Evolutionary conservation across 1,140 invertebrate genomes (phyloP).

Genomic region (Thalassaphorura encarpata): DNA sequence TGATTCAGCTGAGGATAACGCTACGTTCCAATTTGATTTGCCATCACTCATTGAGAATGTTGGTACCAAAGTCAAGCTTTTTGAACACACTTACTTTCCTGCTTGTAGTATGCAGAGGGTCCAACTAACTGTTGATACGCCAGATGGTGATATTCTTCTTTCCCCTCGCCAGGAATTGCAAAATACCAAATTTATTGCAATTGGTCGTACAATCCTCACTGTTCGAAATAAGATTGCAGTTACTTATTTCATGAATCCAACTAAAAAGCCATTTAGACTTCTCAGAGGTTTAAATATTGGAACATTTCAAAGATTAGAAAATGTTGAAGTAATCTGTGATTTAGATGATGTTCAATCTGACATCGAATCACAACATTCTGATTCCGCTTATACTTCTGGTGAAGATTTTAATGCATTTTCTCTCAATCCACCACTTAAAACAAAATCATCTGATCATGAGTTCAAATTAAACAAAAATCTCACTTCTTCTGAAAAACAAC

Average conservation of each 20-base stretch:
- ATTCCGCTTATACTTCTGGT: neutral
- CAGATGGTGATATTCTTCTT: neutral
- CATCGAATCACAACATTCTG: neutral
- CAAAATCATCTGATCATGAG: neutral
- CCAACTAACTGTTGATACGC: neutral
- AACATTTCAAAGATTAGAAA: neutral
- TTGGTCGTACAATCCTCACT: neutral
- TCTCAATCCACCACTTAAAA: neutral
- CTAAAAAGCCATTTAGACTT: neutral
- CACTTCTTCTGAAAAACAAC: constrained; percentile 36
- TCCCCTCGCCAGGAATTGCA: neutral
- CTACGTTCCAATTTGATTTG: too few species aligned
- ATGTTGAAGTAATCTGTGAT: neutral
- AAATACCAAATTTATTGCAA: neutral
- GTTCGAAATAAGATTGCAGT: neutral
- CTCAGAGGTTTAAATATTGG: neutral
- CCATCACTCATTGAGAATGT: neutral
- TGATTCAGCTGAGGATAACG: too few species aligned
- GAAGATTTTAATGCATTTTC: neutral
- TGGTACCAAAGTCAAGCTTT: neutral
- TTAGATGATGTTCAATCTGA: neutral
- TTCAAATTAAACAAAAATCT: too few species aligned
- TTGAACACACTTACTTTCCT: neutral
- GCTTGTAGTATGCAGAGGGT: neutral
- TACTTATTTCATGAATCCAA: neutral